Evolutionary conservation across 2,797 vertebrate species (phyloP), one percentile per base, ranked within the genome.

Genomic region (Glossophaga mutica): DNA sequence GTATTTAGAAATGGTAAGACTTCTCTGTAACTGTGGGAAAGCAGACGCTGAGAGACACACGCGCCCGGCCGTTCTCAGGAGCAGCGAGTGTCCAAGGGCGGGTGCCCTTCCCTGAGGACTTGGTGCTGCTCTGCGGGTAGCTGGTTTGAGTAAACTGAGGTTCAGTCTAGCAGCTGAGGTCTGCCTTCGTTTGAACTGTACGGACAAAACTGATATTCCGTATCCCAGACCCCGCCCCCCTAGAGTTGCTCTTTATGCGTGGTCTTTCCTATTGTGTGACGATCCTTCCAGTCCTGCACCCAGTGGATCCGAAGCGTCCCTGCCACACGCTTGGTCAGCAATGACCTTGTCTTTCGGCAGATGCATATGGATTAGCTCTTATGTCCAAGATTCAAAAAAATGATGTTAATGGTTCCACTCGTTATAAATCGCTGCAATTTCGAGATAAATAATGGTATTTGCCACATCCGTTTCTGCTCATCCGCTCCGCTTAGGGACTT

Each of bases 61-160:
- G 12, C 2, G 44, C 3, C 55, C 3, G 55, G 4, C 9, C 0
- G 37, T 6, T 67, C 9, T 68, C 26, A 46, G 2, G 2, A 9
- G 76, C 2, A 29, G 6, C 8, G 12, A 34, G 9, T 0, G 1
- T 5, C 18, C 9, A 18, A 12, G 15, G 32, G 29, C 15, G 12
- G 5, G 0, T 4, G 21, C 59, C 26, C 83, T 19, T 22, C 2
- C 3, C 52, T 7, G 5, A 19, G 19, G 18, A 62, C 29, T 3
- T 2, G 3, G 19, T 3, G 10, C 6, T 48, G 16, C 18, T 52
- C 22, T 21, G 5, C 26, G 29, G 44, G 21, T 39, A 32, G 2
- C 3, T 24, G 59, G 50, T 24, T 9, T 10, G 29, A 74, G 48
- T 21, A 65, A 34, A 74, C 0, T 48, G 24, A n/a, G 6, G 34